These are phyloP conservation scores for Podilymbus podiceps DNA, from an alignment of 2,113 vertebrate genomes.

Conservation along the genomic window DNA sequence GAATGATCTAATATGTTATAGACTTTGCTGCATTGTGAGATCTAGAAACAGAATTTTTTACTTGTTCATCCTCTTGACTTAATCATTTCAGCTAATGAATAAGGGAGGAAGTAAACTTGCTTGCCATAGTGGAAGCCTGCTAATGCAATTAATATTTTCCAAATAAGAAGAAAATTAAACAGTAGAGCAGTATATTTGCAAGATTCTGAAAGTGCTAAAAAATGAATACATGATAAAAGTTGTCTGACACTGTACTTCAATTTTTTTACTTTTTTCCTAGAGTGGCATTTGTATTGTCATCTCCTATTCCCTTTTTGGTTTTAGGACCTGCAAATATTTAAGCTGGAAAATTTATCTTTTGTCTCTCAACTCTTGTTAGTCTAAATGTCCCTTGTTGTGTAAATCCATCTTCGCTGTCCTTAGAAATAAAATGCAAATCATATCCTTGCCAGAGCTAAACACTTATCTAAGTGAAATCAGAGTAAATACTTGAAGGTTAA, in stretches of 20 bases:
- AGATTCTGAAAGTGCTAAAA: not conserved
- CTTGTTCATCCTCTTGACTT: slow-evolving; percentile 11
- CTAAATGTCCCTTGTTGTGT: slow-evolving; percentile 8
- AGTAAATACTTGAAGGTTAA: slow-evolving; percentile 66
- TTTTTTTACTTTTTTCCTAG: not conserved
- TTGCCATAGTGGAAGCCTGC: not conserved
- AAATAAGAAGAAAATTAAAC: not conserved
- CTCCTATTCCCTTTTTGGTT: slow-evolving; percentile 29
- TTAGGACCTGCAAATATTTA: slow-evolving; percentile 57
- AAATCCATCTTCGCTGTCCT: slow-evolving; percentile 52
- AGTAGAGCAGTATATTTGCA: not conserved
- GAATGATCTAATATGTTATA: not conserved
- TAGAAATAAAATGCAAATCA: slow-evolving; percentile 72
- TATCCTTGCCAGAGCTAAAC: slow-evolving; percentile 44
- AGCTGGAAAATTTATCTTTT: slow-evolving; percentile 53
- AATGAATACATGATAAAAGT: not conserved
- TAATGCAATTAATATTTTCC: not conserved
- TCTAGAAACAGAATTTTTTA: not conserved
- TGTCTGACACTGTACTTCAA: not conserved
- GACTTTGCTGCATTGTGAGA: not conserved
- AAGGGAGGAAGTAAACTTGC: not conserved
- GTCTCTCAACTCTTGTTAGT: slow-evolving; percentile 36
- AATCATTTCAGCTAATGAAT: not conserved
- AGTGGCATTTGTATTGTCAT: slow-evolving; percentile 2
- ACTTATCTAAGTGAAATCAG: slow-evolving; percentile 53